A percentile compares a stretch with the other conserved stretches of the same genome.
These are phyloP conservation scores for Drosophila busckii DNA, from an alignment of 1,140 invertebrate species.

Conservation along the genomic window DNA sequence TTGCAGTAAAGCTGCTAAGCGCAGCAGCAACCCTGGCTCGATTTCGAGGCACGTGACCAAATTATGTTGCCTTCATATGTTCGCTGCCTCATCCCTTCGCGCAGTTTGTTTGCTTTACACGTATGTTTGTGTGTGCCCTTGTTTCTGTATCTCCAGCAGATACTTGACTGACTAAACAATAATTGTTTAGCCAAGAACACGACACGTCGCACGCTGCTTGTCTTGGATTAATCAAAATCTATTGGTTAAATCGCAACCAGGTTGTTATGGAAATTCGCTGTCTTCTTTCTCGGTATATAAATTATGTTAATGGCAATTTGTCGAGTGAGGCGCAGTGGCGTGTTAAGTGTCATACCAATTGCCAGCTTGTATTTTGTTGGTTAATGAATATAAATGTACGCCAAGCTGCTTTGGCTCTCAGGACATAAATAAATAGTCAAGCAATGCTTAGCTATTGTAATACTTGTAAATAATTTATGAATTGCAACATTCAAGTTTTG, in stretches of 20 bases:
- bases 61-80: conserved; percentile 42
- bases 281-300: conserved; percentile 40
- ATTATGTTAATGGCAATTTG: conserved; percentile 68
- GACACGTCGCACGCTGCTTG: conserved; percentile 1
- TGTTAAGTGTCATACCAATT: conserved; percentile 32
- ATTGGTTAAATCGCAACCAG: conserved; percentile 32
- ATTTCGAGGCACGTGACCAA: conserved; percentile 64
- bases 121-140: conserved; percentile 18
- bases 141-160: no score
- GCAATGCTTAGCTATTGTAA: background rate
- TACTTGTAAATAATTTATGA: conserved; percentile 13
- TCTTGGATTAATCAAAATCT: conserved; percentile 33
- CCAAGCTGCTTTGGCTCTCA: no score
- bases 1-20: conserved; percentile 41
- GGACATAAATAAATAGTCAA: no score
- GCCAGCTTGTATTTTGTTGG: conserved; percentile 23
- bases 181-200: conserved; percentile 19
- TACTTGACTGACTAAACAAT: conserved; percentile 45
- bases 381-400: conserved; percentile 66
- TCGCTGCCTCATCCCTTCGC: no score
- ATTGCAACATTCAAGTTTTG: background rate
- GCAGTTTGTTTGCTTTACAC: conserved; percentile 18
- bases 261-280: conserved; percentile 23
- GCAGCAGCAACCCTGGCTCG: conserved; percentile 16
- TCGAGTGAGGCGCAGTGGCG: conserved; percentile 14